These are phyloP conservation scores for Lanistes nyassanus DNA, from an alignment of 1,140 invertebrate species.

Conservation along the genomic window DNA sequence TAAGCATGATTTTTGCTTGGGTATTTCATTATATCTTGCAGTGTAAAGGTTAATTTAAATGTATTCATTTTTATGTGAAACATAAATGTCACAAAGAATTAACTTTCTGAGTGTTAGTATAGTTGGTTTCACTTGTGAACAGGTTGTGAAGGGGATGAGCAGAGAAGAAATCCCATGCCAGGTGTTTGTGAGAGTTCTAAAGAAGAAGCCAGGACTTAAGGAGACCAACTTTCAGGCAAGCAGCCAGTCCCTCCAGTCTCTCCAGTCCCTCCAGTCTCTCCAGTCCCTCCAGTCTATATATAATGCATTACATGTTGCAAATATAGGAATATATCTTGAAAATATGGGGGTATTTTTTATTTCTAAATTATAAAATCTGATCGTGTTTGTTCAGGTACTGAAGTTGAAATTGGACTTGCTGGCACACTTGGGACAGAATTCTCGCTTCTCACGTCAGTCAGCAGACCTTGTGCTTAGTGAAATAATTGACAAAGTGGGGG, in stretches of 20 bases:
- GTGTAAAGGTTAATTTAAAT: too few species aligned
- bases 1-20: too few species aligned
- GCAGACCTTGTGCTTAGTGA: conserved; percentile 82
- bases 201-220: conserved; percentile 89
- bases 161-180: conserved; percentile 78
- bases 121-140: conserved; percentile 6
- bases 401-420: conserved; percentile 84
- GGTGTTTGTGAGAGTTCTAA: conserved; percentile 78
- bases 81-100: too few species aligned
- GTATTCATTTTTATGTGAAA: too few species aligned
- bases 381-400: conserved; percentile 72
- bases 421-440: conserved; percentile 81
- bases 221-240: conserved; percentile 88
- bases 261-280: too few species aligned
- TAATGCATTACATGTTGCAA: too few species aligned
- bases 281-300: too few species aligned
- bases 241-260: neutral
- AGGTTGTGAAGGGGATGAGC: conserved; percentile 74
- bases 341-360: neutral
- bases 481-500: conserved; percentile 85
- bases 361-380: neutral
- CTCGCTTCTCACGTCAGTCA: conserved; percentile 74
- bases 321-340: too few species aligned
- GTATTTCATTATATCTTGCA: too few species aligned
- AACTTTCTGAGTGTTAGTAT: too few species aligned